Percentiles rank a stretch among this genome's conserved stretches.
These are phyloP conservation scores for Riparia riparia DNA, from an alignment of 2,113 vertebrate genomes.

Conservation along the genomic window DNA sequence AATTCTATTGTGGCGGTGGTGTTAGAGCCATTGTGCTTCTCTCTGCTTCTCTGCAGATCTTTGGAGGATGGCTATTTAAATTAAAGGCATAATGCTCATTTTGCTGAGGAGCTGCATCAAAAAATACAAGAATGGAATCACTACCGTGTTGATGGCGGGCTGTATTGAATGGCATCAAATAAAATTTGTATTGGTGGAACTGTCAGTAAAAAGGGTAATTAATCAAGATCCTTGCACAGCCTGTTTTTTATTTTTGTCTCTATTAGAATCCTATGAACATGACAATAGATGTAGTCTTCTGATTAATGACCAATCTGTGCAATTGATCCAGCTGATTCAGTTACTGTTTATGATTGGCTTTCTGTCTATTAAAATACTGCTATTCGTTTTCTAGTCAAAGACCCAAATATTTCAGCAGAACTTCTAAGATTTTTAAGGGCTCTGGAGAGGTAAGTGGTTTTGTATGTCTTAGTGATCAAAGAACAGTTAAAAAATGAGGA, in stretches of 20 bases:
- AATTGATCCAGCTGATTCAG: not conserved
- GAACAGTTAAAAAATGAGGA: rapidly evolving
- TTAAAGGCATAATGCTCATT: not conserved
- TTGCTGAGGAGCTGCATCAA: not conserved
- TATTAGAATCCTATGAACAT: constrained; percentile 14
- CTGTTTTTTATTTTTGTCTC: not conserved
- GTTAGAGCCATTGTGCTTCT: not conserved
- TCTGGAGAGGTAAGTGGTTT: not conserved
- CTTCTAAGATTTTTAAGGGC: not conserved
- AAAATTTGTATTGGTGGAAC: constrained; percentile 13
- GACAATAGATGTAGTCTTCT: not conserved
- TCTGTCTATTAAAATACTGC: not conserved
- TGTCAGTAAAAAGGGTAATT: constrained; percentile 23
- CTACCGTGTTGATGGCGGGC: not conserved
- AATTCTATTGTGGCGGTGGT: not conserved
- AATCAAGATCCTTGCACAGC: not conserved
- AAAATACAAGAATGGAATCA: not conserved
- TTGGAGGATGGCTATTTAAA: not conserved
- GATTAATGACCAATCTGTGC: not conserved
- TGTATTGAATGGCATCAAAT: not conserved
- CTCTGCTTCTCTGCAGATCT: not conserved
- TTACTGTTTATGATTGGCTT: not conserved
- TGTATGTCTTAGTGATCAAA: not conserved
- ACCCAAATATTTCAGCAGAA: not conserved
- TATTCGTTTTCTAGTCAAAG: not conserved